Evolutionary conservation across 2,113 vertebrate species (phyloP).

Genomic region (Paratilapia polleni): DNA sequence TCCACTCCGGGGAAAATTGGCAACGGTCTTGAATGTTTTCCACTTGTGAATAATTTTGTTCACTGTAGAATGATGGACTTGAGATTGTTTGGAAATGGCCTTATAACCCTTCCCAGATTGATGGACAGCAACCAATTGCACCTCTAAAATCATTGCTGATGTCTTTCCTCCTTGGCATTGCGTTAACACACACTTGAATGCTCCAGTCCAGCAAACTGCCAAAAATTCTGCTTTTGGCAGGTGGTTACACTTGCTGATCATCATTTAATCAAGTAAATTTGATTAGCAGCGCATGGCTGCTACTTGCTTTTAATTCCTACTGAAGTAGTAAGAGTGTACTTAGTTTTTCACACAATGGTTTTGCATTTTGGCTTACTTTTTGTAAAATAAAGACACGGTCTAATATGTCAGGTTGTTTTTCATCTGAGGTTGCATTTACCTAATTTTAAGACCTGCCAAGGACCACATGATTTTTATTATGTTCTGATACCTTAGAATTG

Average conservation of each 20-base stretch:
- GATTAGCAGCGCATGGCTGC: neutral
- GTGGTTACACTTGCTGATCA: neutral
- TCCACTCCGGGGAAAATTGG: neutral
- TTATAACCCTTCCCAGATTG: neutral
- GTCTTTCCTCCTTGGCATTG: neutral
- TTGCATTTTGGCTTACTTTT: neutral
- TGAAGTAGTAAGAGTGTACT: neutral
- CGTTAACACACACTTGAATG: neutral
- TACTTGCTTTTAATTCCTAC: neutral
- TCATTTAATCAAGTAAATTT: neutral
- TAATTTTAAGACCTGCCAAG: neutral
- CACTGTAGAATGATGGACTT: neutral
- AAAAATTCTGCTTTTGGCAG: neutral
- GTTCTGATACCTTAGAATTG: neutral
- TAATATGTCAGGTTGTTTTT: neutral
- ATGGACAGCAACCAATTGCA: neutral
- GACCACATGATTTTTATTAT: fast-evolving
- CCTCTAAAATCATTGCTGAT: neutral
- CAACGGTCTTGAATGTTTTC: neutral
- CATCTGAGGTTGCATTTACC: neutral
- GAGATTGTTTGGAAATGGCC: neutral
- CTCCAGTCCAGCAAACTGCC: neutral
- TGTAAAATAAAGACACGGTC: neutral
- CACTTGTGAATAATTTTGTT: neutral
- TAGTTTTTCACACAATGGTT: neutral